Percentiles rank a stretch among this genome's conserved stretches.
phyloP scores from a whole-genome alignment of 2,888 invertebrate genomes.

The Orchesella flavescens region DNA sequence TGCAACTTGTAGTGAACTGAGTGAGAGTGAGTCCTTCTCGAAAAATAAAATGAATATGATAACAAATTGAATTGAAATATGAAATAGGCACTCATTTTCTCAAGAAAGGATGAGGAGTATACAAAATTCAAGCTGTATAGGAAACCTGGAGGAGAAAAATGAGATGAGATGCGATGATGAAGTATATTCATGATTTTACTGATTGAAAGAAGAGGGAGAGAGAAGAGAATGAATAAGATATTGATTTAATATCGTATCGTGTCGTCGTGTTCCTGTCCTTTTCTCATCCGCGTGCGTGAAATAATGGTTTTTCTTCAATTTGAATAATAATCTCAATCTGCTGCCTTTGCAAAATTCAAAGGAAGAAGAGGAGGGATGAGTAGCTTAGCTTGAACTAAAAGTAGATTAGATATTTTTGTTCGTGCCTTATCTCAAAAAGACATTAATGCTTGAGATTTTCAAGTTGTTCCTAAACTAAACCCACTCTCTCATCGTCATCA shows the following conservation, averaged over 20 bases:
- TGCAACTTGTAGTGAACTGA: no score
- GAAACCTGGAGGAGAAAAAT: slow-evolving; percentile 4
- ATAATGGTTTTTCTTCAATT: background rate
- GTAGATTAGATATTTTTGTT: background rate
- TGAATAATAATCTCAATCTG: background rate
- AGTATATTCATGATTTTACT: background rate
- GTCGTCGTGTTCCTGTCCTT: background rate
- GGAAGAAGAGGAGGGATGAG: background rate
- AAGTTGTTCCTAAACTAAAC: no score
- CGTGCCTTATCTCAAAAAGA: slow-evolving; percentile 8
- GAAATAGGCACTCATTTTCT: slow-evolving; percentile 33
- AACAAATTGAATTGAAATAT: slow-evolving; percentile 49
- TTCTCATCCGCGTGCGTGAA: background rate
- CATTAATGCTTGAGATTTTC: no score
- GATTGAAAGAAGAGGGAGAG: background rate
- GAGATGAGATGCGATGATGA: background rate
- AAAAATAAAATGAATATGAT: slow-evolving; percentile 25
- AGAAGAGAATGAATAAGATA: background rate
- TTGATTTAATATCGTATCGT: background rate
- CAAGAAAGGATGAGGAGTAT: background rate
- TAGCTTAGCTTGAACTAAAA: background rate
- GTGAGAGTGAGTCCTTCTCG: background rate
- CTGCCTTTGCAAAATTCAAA: slow-evolving; percentile 15
- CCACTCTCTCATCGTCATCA: background rate
- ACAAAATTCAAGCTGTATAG: background rate